Evolutionary conservation across 2,797 vertebrate genomes (phyloP).

Genomic region (Falco biarmicus): DNA sequence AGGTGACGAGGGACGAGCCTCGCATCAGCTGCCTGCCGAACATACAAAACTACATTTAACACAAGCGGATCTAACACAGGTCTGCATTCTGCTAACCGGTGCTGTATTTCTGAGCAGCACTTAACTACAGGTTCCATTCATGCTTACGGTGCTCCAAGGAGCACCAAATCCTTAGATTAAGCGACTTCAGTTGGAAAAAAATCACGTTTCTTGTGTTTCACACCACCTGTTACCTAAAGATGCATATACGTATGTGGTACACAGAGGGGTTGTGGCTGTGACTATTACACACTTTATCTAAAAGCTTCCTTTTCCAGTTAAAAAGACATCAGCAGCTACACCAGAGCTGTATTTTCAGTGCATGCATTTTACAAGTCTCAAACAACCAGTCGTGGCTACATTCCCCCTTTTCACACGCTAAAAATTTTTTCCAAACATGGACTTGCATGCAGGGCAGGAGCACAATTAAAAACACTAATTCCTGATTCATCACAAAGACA

Average conservation of each 20-base stretch:
- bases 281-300: neutral
- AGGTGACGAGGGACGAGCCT: neutral
- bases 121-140: neutral
- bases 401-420: neutral
- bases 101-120: neutral
- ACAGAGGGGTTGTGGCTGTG: neutral
- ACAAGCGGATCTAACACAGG: no score
- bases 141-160: neutral
- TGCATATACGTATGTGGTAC: neutral
- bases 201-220: neutral
- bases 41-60: neutral
- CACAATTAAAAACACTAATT: neutral
- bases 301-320: neutral
- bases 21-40: neutral
- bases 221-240: neutral
- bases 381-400: neutral
- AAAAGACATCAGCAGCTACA: no score
- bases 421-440: neutral
- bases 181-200: neutral
- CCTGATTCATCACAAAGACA: neutral
- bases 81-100: no score
- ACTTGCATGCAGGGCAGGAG: neutral
- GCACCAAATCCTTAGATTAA: neutral
- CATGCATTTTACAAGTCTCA: neutral
- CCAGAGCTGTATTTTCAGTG: neutral